phyloP scores from a whole-genome alignment of 2,888 invertebrate genomes.

The Alcis repandata region DNA sequence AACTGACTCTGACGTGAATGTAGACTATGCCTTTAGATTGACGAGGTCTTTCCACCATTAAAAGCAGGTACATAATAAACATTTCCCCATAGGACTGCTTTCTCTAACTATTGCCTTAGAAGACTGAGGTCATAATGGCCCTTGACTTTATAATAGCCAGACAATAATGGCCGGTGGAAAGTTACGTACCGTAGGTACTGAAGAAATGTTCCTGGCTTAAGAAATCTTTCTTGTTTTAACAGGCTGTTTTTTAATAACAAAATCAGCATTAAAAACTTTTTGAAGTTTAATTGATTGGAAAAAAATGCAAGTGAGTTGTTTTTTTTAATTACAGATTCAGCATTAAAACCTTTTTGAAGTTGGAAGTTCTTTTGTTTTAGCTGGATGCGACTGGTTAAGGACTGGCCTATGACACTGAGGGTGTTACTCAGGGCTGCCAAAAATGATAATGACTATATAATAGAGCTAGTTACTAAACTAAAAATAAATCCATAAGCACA shows the following conservation, averaged over 20 bases:
- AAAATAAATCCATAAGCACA: background rate
- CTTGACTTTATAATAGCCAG: slow-evolving; percentile 29
- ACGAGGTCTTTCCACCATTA: slow-evolving; percentile 14
- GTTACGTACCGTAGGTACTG: slow-evolving; percentile 1
- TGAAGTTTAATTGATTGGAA: no score
- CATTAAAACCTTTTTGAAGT: no score
- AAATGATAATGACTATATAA: background rate
- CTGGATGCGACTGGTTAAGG: no score
- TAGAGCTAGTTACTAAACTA: background rate
- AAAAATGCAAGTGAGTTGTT: no score
- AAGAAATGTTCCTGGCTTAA: slow-evolving; percentile 44
- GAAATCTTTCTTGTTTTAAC: background rate
- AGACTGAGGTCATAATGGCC: slow-evolving; percentile 31
- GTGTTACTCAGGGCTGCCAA: background rate
- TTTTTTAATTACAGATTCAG: no score
- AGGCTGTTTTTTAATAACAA: background rate
- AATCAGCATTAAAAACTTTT: no score
- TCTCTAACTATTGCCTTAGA: slow-evolving; percentile 26
- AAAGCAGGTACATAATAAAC: background rate
- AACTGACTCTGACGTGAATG: background rate
- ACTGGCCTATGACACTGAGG: no score
- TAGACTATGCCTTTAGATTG: slow-evolving; percentile 1
- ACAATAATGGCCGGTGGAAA: slow-evolving; percentile 29
- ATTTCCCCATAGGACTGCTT: slow-evolving; percentile 30
- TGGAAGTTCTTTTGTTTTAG: no score